A percentile compares a stretch with the other conserved stretches of the same genome.
phyloP scores from a whole-genome alignment of 35 echinoderm and acorn worm species.

The Lytechinus variegatus region DNA sequence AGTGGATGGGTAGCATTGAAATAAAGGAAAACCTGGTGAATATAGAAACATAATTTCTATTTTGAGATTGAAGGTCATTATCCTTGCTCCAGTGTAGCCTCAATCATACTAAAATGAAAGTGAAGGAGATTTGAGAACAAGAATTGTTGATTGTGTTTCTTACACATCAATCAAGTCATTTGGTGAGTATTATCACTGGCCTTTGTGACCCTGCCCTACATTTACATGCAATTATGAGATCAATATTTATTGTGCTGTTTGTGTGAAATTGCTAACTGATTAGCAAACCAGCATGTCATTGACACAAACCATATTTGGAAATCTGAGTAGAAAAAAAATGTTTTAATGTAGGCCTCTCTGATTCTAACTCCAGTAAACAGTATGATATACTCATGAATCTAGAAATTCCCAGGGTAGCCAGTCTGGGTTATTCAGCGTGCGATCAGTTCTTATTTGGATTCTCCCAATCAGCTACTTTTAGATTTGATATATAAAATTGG shows the following conservation, averaged over 20 bases:
- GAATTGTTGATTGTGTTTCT: background rate
- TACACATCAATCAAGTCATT: background rate
- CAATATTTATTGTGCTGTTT: background rate
- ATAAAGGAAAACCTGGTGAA: background rate
- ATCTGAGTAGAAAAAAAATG: background rate
- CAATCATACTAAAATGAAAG: background rate
- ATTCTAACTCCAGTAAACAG: background rate
- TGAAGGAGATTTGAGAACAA: background rate
- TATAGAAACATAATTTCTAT: background rate
- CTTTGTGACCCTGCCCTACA: background rate
- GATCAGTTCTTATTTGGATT: background rate
- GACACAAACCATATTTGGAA: background rate
- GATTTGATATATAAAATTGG: background rate
- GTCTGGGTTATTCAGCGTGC: background rate
- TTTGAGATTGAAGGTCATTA: background rate
- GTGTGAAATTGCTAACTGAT: background rate
- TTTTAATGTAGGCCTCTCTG: no score
- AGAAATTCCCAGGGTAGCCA: background rate
- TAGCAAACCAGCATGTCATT: background rate
- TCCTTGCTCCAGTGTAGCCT: background rate
- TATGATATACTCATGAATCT: background rate
- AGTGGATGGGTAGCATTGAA: background rate
- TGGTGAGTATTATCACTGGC: background rate
- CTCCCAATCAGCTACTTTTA: background rate
- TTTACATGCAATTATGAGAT: background rate